Evolutionary conservation across 2,797 vertebrate genomes (phyloP), one percentile per base, ranked within the genome.

Genomic region (Lutjanus argentimaculatus): DNA sequence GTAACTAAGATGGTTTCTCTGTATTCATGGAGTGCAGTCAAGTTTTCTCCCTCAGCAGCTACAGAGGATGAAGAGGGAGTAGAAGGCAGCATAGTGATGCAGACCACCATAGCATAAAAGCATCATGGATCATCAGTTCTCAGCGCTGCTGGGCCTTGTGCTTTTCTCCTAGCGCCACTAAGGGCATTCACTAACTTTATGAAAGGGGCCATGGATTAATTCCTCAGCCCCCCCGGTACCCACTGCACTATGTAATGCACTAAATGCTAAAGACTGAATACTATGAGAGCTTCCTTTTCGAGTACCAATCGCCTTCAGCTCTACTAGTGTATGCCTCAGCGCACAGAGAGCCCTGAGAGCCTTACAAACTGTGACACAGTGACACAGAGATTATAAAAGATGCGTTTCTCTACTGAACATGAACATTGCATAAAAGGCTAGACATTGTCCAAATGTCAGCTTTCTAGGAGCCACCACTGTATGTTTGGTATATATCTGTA

Each of bases 111-210:
- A 65, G 67, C 72, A 92, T 89, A 92, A 95, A 94, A 79, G 77
- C 90, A 93, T 95, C 89, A 94, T 93, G 92, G 93, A 95, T 94
- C 93, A 95, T 85, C 88, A 93, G 91, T 90, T 94, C 75, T 77
- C 67, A 87, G 82, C 79, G 69, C 87, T 75, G 72, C 70, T 58
- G 74, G 87, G 83, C 73, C 72, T 77, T 85, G 77, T 87, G 90
- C 83, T 91, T 94, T 92, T 94, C 90, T 90, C 80, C 80, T 55
- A 88, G 82, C 85, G 56, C 87, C 75, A 83, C 90, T 92, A 85
- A 77, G 79, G 90, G 81, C 86, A 85, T 88, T 92, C 90, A 91
- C 74, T 0, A 79, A 82, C 93, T 94, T 93, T 90, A 83, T 88
- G 73, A 85, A 89, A 86, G 83, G 88, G 80, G 62, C 88, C 83